phyloP scores from a whole-genome alignment of 92 coral and sea anemone species.

The Parazoanthus darwini region DNA sequence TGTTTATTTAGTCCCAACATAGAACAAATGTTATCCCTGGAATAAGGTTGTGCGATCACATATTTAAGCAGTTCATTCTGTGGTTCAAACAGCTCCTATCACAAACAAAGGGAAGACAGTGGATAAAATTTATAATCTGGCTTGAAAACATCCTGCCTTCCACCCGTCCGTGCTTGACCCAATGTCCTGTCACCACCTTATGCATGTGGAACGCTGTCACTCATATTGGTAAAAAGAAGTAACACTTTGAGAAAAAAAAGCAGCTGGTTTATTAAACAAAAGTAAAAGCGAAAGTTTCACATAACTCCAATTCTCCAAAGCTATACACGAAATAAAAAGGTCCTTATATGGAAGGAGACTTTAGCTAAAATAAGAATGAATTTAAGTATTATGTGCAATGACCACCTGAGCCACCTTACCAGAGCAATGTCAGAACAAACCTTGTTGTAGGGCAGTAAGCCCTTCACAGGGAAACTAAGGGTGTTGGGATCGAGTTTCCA shows the following conservation, averaged over 20 bases:
- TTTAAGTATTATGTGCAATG: neutral
- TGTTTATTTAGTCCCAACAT: slow-evolving; percentile 89
- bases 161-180: no score
- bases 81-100: slow-evolving; percentile 70
- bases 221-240: no score
- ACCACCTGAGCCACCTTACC: neutral
- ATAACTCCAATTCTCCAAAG: neutral
- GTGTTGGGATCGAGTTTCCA: slow-evolving; percentile 95
- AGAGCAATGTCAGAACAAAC: slow-evolving; percentile 30
- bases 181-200: no score
- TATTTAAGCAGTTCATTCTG: slow-evolving; percentile 80
- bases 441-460: slow-evolving; percentile 93
- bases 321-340: neutral
- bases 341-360: neutral
- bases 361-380: neutral
- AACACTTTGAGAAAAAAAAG: neutral
- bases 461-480: slow-evolving; percentile 85
- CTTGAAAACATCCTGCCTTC: neutral
- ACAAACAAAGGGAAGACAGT: neutral
- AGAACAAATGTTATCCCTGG: slow-evolving; percentile 88
- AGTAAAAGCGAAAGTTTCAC: no score
- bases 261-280: neutral
- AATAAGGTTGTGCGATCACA: slow-evolving; percentile 94
- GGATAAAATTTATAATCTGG: neutral
- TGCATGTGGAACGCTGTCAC: no score